phyloP scores from a whole-genome alignment of 2,113 vertebrate species.

The Astatotilapia flaviijosephi region DNA sequence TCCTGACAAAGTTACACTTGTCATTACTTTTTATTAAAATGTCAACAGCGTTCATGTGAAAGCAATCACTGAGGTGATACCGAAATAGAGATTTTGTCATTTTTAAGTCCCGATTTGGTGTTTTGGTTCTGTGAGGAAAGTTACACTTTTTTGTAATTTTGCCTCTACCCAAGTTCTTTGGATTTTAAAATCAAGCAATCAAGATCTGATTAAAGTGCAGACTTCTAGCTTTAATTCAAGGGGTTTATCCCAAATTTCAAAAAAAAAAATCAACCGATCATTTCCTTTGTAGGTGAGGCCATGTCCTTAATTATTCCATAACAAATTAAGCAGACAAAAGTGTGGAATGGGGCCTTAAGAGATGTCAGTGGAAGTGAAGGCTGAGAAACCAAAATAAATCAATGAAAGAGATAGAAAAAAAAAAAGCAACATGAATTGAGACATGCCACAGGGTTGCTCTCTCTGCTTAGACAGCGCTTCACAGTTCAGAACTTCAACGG shows the following conservation, averaged over 20 bases:
- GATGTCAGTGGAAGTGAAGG: background rate
- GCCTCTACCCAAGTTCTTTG: background rate
- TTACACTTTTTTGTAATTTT: background rate
- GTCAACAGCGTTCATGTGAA: background rate
- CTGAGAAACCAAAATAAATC: background rate
- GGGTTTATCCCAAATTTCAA: background rate
- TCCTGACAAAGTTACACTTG: background rate
- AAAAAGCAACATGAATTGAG: background rate
- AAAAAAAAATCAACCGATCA: background rate
- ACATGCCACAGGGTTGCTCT: background rate
- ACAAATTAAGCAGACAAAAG: background rate
- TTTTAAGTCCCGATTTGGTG: background rate
- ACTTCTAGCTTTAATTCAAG: background rate
- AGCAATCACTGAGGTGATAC: background rate
- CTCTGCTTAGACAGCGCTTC: background rate
- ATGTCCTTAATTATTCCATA: background rate
- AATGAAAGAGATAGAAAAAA: background rate
- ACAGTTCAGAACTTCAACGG: too few species aligned
- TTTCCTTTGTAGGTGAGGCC: background rate
- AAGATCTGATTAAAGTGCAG: background rate
- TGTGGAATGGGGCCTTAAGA: background rate
- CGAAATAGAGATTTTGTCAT: background rate
- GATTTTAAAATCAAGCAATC: background rate
- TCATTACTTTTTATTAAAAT: background rate
- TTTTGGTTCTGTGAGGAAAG: background rate